Evolutionary conservation across 1,140 invertebrate genomes (phyloP), one percentile per base, ranked within the genome.

Genomic region (Macrosteles quadrilineatus): DNA sequence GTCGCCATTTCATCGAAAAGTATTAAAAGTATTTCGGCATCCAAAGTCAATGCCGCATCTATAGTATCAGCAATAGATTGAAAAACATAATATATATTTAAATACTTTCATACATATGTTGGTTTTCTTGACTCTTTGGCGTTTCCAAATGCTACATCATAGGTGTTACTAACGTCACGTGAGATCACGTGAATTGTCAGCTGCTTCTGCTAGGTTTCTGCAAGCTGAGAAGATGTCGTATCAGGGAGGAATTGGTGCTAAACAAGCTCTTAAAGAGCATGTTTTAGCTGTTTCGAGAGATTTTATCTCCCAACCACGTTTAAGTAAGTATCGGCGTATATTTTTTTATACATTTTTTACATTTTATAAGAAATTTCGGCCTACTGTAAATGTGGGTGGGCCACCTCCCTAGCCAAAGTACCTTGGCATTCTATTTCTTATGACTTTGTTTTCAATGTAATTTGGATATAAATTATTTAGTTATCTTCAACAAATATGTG

Each of bases 271-370:
- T 68, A 85, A 85, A 79, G 91, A 96, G 79, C 94, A 97, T 84
- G 87, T 91, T 80, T 85, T 98, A 77, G 97, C 96, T 68, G 92
- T 98, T 59, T 93, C 93, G 68, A 85, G 98, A 77, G 94, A 99
- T 85, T 99, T 98, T 82, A 93, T 98, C 77, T 96, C 96, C 57
- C 97, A 99, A 79, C 97, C 98, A 57, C 89, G 97, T 80, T 85
- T 99, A 73, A 96, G 97, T 98, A 88, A 94, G 94, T 94, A 81
- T 40, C 70, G 25, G 21, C 63, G 27, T 30, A 70, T 64, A 50
- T 25, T 21, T 65, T 53, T 6, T 27, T 64, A 57, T n/a, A 45
- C 71, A 74, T 59, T 67, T 55, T 73, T 69, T 32, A 9, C n/a
- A n/a, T n/a, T n/a, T n/a, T n/a, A n/a, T n/a, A n/a, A n/a, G n/a